Percentiles rank a stretch among this genome's conserved stretches.
These are phyloP conservation scores for Dichetophora obliterata DNA, from an alignment of 2,888 invertebrate genomes.

Conservation along the genomic window DNA sequence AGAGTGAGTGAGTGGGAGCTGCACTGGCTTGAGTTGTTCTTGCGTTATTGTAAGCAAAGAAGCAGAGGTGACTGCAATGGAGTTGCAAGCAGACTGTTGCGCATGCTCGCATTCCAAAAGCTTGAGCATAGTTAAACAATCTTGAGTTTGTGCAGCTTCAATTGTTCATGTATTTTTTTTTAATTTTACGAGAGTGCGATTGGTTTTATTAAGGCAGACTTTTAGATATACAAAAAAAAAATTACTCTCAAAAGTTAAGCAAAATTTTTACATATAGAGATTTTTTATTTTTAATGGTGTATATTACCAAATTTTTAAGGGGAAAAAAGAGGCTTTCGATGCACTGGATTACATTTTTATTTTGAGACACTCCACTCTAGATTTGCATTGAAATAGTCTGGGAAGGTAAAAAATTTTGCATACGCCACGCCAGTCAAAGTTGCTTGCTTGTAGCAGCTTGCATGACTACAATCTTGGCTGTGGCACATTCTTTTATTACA, in stretches of 20 bases:
- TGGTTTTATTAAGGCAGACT: constrained; percentile 1
- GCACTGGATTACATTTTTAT: too few relatives aligned
- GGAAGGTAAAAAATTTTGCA: neutral
- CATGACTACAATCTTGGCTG: neutral
- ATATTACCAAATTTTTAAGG: too few relatives aligned
- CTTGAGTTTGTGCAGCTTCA: neutral
- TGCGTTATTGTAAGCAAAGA: neutral
- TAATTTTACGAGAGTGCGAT: neutral
- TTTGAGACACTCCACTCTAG: too few relatives aligned
- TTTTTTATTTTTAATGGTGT: too few relatives aligned
- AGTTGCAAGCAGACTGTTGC: neutral
- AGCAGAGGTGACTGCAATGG: neutral
- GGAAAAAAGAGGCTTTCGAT: too few relatives aligned
- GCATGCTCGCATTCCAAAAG: neutral
- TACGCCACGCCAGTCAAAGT: neutral
- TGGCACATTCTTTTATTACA: neutral
- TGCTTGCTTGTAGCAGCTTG: neutral
- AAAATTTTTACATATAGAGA: neutral
- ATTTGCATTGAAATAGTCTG: too few relatives aligned
- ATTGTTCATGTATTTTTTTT: neutral
- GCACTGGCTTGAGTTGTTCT: neutral
- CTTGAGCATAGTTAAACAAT: neutral
- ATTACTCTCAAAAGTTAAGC: neutral
- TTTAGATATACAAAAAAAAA: neutral
- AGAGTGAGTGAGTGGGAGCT: neutral